Percentiles rank a stretch among this genome's conserved stretches.
These are phyloP conservation scores for Chrysocyon brachyurus DNA, from an alignment of 2,797 vertebrate species.

Conservation along the genomic window DNA sequence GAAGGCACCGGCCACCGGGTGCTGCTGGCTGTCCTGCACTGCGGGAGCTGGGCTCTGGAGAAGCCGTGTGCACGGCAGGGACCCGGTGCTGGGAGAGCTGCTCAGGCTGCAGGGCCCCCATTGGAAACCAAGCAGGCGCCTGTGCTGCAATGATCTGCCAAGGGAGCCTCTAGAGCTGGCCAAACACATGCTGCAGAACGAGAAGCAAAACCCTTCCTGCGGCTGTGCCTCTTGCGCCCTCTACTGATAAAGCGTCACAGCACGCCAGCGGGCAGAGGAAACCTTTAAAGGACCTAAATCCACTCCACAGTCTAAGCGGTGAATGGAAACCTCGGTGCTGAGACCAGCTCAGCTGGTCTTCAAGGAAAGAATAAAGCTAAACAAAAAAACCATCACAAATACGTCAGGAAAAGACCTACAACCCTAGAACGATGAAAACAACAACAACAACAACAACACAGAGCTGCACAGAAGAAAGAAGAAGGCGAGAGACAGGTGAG, in stretches of 20 bases:
- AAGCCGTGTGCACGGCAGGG: neutral
- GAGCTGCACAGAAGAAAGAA: neutral
- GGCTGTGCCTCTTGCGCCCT: neutral
- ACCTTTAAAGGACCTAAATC: neutral
- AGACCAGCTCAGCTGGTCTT: neutral
- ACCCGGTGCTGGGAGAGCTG: neutral
- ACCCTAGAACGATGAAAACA: neutral
- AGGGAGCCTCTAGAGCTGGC: neutral
- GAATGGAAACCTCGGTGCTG: neutral
- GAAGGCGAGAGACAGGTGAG: neutral
- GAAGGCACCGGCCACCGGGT: neutral
- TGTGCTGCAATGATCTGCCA: neutral
- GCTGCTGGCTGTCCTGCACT: neutral
- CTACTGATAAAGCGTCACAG: neutral
- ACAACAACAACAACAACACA: neutral
- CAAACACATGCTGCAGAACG: neutral
- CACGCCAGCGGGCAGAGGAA: neutral
- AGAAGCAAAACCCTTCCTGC: neutral
- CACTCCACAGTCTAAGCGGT: neutral
- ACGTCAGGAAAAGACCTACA: neutral
- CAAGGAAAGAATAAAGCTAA: neutral
- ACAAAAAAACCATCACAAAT: neutral
- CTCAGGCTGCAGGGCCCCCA: fast-evolving
- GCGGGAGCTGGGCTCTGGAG: neutral
- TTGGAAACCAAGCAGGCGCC: neutral